Evolutionary conservation across 2,113 vertebrate genomes (phyloP).

Genomic region (Azemiops feae): DNA sequence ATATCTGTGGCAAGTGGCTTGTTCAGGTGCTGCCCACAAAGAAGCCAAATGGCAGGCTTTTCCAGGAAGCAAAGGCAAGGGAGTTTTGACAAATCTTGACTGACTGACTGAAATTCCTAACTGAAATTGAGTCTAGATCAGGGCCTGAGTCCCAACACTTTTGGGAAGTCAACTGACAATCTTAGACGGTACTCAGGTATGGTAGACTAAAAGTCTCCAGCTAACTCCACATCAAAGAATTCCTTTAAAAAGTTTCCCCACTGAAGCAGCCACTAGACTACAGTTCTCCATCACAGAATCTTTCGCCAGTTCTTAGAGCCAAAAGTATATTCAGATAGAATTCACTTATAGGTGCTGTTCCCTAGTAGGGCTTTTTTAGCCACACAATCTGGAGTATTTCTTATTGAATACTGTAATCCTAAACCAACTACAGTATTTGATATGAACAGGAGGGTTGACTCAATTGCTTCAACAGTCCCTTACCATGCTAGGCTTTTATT

Average conservation of each 20-base stretch:
- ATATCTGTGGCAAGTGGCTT: neutral
- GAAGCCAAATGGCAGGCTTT: neutral
- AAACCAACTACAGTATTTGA: neutral
- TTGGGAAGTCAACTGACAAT: neutral
- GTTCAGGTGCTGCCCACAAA: neutral
- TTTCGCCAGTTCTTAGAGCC: neutral
- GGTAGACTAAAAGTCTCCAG: neutral
- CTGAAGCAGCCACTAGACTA: neutral
- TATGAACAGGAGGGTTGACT: neutral
- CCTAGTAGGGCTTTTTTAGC: neutral
- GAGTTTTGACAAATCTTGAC: neutral
- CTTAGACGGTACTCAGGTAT: neutral
- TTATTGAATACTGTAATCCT: neutral
- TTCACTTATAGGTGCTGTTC: neutral
- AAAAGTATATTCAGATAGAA: neutral
- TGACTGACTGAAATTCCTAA: too few species aligned
- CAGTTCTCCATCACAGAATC: neutral
- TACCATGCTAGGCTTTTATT: neutral
- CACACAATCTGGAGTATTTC: neutral
- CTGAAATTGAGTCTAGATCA: neutral
- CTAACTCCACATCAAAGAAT: neutral
- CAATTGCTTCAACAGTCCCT: neutral
- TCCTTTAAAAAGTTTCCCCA: neutral
- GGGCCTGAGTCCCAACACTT: neutral
- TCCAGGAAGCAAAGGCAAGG: neutral